Conservation (phyloP, 2,888 invertebrate species). For the Loripinus fragilis region DNA sequence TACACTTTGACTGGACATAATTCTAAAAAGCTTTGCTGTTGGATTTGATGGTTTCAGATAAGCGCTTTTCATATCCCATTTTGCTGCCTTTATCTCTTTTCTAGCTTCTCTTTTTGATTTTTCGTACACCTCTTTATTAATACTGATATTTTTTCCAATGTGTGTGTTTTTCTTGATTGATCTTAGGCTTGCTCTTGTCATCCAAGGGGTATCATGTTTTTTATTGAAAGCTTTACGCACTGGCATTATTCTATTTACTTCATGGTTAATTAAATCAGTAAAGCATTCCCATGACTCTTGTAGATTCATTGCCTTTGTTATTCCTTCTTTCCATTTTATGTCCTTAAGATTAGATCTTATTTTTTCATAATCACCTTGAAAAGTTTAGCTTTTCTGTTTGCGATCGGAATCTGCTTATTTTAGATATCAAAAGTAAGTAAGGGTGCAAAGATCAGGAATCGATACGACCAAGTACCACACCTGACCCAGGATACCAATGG, state of each 20-base stretch:
- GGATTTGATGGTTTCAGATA: slow-evolving; percentile 30
- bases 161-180: slow-evolving; percentile 8
- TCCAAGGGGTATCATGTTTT: slow-evolving; percentile 6
- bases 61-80: slow-evolving; percentile 14
- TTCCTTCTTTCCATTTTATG: slow-evolving; percentile 8
- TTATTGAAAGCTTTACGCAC: slow-evolving; percentile 8
- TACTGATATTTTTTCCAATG: slow-evolving; percentile 20
- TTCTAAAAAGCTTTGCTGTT: slow-evolving; percentile 38
- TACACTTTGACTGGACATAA: slow-evolving; percentile 32
- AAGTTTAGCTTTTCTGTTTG: slow-evolving; percentile 9
- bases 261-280: neutral
- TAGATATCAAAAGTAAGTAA: too few species aligned
- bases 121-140: slow-evolving; percentile 12
- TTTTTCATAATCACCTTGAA: slow-evolving; percentile 30
- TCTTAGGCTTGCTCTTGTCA: neutral
- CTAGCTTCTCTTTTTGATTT: slow-evolving; percentile 29
- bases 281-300: neutral
- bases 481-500: too few species aligned
- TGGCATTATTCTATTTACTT: slow-evolving; percentile 1
- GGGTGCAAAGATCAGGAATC: too few species aligned
- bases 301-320: neutral
- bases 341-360: slow-evolving; percentile 1
- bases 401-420: neutral
- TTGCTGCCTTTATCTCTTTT: slow-evolving; percentile 12
- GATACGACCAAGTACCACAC: too few species aligned